phyloP scores from a whole-genome alignment of 2,113 vertebrate genomes.

The Tautogolabrus adspersus region DNA sequence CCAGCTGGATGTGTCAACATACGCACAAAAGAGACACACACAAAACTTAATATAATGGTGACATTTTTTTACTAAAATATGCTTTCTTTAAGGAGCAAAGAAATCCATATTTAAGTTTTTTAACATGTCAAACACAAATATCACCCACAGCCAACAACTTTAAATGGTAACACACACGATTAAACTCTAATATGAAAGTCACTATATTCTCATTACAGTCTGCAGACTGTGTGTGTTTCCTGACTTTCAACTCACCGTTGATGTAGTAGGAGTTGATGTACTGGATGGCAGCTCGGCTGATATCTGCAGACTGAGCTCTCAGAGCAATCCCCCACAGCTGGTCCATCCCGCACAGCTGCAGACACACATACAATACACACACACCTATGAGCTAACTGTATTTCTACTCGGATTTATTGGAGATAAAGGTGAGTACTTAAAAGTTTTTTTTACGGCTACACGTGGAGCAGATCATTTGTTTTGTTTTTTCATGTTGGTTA shows the following conservation, averaged over 20 bases:
- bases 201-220: not conserved
- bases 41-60: not conserved
- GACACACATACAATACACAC: slow-evolving; percentile 36
- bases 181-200: too few species aligned
- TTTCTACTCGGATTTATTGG: too few species aligned
- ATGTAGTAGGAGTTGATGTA: slow-evolving; percentile 99
- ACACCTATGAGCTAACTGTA: not conserved
- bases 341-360: slow-evolving; percentile 98
- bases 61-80: too few species aligned
- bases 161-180: too few species aligned
- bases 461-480: too few species aligned
- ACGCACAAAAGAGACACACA: not conserved
- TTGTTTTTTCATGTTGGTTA: too few species aligned
- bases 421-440: too few species aligned
- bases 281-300: slow-evolving; percentile 98
- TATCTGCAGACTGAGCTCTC: slow-evolving; percentile 95
- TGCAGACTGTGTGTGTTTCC: not conserved
- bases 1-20: slow-evolving; percentile 78
- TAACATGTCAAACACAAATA: too few species aligned
- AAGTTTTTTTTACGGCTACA: too few species aligned
- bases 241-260: slow-evolving; percentile 86
- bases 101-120: too few species aligned
- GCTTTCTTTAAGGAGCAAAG: too few species aligned
- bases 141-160: too few species aligned
- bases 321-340: slow-evolving; percentile 99